Evolutionary conservation across 2,888 invertebrate genomes (phyloP).

Genomic region (Hoplodrina ambigua): DNA sequence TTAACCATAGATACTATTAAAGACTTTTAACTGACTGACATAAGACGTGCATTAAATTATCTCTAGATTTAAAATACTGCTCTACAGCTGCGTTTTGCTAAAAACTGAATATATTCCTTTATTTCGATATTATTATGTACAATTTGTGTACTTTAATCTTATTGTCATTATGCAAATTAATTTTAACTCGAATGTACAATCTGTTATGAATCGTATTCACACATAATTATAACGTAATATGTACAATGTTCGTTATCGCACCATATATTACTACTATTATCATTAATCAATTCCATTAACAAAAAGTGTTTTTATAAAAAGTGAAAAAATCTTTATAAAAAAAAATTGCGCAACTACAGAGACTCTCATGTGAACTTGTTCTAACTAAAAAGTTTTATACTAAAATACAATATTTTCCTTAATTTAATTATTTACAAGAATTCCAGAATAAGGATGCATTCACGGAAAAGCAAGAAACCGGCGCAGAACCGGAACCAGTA

Average conservation of each 20-base stretch:
- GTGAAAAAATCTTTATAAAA: not conserved
- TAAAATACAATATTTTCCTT: not conserved
- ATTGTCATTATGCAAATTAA: slow-evolving; percentile 55
- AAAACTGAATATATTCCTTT: not conserved
- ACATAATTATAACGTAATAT: slow-evolving; percentile 24
- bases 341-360: slow-evolving; percentile 1
- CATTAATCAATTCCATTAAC: slow-evolving; percentile 44
- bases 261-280: slow-evolving; percentile 17
- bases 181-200: slow-evolving; percentile 41
- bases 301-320: slow-evolving; percentile 13
- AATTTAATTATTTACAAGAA: slow-evolving; percentile 30
- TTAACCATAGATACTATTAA: not conserved
- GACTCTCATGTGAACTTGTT: slow-evolving; percentile 24
- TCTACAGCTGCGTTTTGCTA: not conserved
- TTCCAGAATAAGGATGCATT: not conserved
- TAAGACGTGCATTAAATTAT: not conserved
- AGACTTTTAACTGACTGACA: no score
- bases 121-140: slow-evolving; percentile 33
- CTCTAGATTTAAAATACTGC: slow-evolving; percentile 12
- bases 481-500: no score
- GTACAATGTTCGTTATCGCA: slow-evolving; percentile 35
- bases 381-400: slow-evolving; percentile 11
- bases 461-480: no score
- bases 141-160: slow-evolving; percentile 53
- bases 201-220: not conserved